phyloP scores from a whole-genome alignment of 30 jellyfish, hydroid and myxozoan genomes.

The Euphysa ruthae region DNA sequence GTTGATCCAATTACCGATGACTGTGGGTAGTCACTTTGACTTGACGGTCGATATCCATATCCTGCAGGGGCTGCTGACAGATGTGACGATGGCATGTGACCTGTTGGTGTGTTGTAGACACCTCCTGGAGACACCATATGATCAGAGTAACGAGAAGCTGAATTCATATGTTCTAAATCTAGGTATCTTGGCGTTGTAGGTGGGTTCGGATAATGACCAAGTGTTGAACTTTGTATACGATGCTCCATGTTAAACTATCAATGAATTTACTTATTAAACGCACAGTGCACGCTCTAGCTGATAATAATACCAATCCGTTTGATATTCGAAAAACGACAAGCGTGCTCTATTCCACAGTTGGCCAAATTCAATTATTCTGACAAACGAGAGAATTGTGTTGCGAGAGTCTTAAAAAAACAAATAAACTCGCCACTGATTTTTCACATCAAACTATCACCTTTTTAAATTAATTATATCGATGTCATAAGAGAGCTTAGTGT shows the following conservation, averaged over 20 bases:
- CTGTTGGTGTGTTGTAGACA: not conserved
- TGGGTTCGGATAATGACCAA: slow-evolving; percentile 80
- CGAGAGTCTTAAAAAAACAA: not conserved
- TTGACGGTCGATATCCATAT: slow-evolving; percentile 11
- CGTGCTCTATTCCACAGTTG: too few species aligned
- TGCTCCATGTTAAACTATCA: slow-evolving; percentile 62
- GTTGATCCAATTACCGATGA: slow-evolving; percentile 54
- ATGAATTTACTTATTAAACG: too few species aligned
- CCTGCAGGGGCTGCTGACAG: not conserved
- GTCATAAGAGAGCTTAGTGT: not conserved
- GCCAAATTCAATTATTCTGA: too few species aligned
- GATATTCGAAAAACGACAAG: too few species aligned
- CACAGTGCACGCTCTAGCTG: too few species aligned
- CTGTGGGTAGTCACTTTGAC: slow-evolving; percentile 37
- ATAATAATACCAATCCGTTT: too few species aligned
- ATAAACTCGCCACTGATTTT: too few species aligned
- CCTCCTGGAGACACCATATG: slow-evolving; percentile 3
- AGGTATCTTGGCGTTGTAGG: slow-evolving; percentile 57
- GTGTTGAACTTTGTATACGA: slow-evolving; percentile 77
- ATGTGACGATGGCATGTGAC: not conserved
- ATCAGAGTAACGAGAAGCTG: slow-evolving; percentile 27
- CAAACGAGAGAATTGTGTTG: too few species aligned
- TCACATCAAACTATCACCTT: not conserved
- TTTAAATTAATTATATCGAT: slow-evolving; percentile 1
- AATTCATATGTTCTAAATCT: slow-evolving; percentile 50